phyloP scores from a whole-genome alignment of 2,797 vertebrate genomes.

The Adelosebastes latens region DNA sequence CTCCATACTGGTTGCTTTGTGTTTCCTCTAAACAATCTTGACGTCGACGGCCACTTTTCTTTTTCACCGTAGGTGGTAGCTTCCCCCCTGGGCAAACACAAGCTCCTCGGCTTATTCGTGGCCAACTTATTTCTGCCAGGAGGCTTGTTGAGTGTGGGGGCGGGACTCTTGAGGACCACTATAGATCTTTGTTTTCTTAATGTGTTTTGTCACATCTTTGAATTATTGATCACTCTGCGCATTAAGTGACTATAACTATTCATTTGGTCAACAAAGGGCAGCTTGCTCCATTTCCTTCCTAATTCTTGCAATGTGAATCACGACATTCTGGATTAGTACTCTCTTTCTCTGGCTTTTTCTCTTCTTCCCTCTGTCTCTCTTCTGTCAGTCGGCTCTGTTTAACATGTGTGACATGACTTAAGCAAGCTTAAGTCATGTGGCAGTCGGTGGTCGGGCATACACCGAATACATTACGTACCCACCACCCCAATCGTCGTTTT shows the following conservation, averaged over 20 bases:
- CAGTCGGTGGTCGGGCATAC: too few relatives aligned
- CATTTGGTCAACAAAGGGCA: background rate
- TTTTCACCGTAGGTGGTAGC: background rate
- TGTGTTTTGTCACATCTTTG: background rate
- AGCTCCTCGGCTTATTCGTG: background rate
- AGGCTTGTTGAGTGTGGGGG: background rate
- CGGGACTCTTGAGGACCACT: background rate
- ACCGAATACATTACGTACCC: too few relatives aligned
- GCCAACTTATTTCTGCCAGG: background rate
- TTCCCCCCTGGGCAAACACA: background rate
- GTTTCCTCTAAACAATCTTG: background rate
- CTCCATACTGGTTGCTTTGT: background rate
- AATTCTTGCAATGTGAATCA: background rate
- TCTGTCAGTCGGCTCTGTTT: slow-evolving; percentile 2
- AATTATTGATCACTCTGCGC: background rate
- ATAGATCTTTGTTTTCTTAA: background rate
- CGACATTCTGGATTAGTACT: background rate
- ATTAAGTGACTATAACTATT: background rate
- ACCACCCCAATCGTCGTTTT: too few relatives aligned
- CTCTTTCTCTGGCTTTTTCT: background rate
- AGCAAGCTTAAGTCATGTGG: too few relatives aligned
- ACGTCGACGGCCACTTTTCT: background rate
- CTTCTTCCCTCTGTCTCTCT: background rate
- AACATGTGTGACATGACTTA: background rate
- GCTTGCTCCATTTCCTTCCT: background rate